Evolutionary conservation across 2,113 vertebrate species (phyloP).

Genomic region (Cheirogaleus medius): DNA sequence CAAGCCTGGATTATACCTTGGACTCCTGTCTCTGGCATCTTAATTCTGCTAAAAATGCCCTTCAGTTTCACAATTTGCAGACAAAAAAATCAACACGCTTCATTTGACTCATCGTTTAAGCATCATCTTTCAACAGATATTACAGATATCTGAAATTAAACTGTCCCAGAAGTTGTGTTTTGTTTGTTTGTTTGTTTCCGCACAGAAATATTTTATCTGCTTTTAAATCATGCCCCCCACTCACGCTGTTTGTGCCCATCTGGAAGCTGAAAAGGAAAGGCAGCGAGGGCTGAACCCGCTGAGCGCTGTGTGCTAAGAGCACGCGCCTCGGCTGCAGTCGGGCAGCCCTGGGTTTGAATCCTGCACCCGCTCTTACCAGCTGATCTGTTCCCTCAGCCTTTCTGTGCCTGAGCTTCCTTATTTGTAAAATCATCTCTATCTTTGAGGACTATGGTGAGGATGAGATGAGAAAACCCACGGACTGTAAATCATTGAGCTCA

Average conservation of each 20-base stretch:
- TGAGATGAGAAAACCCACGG: not conserved
- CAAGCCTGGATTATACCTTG: not conserved
- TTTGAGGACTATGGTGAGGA: not conserved
- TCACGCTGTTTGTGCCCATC: not conserved
- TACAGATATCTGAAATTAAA: not conserved
- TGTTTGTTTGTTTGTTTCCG: not conserved
- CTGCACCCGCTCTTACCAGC: rapidly evolving
- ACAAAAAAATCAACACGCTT: not conserved
- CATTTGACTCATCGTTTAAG: rapidly evolving
- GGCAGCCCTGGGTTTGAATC: not conserved
- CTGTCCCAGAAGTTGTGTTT: not conserved
- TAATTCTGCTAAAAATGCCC: not conserved
- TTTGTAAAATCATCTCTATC: not conserved
- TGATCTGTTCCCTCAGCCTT: not conserved
- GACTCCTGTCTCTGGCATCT: not conserved
- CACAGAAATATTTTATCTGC: not conserved
- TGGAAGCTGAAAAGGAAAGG: not conserved
- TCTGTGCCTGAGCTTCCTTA: not conserved
- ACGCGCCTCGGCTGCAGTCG: rapidly evolving
- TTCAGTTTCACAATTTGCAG: not conserved
- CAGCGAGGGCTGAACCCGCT: rapidly evolving
- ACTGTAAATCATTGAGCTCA: not conserved
- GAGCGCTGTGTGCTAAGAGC: rapidly evolving
- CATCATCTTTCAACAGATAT: not conserved
- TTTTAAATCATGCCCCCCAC: no score